A percentile compares a stretch with the other conserved stretches of the same genome.
phyloP scores from a whole-genome alignment of 2,797 vertebrate species.

The Oreochromis mossambicus region DNA sequence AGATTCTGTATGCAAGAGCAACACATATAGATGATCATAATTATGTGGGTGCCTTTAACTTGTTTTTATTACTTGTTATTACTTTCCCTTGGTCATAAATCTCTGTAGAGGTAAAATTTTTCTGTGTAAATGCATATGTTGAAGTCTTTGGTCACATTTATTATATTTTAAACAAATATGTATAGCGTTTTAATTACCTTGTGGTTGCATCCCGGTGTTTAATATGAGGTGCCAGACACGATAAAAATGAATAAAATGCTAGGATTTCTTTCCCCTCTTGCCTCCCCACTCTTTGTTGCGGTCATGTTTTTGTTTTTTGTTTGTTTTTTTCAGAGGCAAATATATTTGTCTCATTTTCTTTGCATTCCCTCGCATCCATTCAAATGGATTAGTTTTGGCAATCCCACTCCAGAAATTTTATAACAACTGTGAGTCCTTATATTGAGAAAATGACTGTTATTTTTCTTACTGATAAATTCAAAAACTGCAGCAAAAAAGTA shows the following conservation, averaged over 20 bases:
- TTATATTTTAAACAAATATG: background rate
- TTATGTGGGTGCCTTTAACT: background rate
- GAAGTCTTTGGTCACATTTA: background rate
- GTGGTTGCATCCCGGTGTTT: background rate
- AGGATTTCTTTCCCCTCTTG: background rate
- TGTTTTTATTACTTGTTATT: background rate
- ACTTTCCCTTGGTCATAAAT: background rate
- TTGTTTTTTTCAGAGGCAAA: background rate
- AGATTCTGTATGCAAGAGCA: background rate
- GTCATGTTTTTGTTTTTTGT: background rate
- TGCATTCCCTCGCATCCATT: background rate
- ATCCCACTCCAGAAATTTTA: background rate
- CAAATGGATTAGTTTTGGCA: rapidly evolving
- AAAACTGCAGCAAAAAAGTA: background rate
- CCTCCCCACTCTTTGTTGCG: background rate
- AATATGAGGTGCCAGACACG: background rate
- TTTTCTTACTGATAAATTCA: background rate
- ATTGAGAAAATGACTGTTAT: background rate
- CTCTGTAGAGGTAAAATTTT: background rate
- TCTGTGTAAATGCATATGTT: background rate
- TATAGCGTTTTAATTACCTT: background rate
- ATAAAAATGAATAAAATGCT: background rate
- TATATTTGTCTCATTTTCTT: background rate
- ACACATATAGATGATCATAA: background rate
- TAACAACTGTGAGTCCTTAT: background rate